Evolutionary conservation across 2,113 vertebrate genomes (phyloP).

Genomic region (Erinaceus europaeus): DNA sequence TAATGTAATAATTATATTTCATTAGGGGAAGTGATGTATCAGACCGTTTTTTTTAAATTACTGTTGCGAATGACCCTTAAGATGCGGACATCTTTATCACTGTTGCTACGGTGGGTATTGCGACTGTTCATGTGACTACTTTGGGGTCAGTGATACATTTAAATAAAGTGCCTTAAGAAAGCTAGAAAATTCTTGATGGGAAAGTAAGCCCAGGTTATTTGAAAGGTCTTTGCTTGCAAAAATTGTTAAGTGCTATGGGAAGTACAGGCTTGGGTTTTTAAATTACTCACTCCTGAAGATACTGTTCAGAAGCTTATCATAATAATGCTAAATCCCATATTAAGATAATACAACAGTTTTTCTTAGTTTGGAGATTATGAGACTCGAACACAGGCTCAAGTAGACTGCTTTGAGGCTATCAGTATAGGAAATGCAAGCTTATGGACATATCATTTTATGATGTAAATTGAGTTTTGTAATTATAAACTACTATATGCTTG

Average conservation of each 20-base stretch:
- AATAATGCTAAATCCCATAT: constrained; percentile 72
- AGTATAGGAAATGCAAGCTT: not conserved
- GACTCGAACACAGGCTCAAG: constrained; percentile 38
- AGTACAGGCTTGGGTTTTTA: constrained; percentile 34
- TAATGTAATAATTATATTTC: too few relatives aligned
- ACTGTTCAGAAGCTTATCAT: constrained; percentile 62
- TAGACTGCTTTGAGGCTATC: constrained; percentile 5
- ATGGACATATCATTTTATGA: not conserved
- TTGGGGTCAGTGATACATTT: not conserved
- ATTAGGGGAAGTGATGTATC: not conserved
- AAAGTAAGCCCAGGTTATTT: constrained; percentile 49
- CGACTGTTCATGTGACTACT: not conserved
- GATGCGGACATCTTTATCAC: not conserved
- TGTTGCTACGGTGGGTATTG: not conserved
- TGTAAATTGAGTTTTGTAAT: not conserved
- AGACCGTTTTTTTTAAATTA: too few relatives aligned
- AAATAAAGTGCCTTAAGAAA: not conserved
- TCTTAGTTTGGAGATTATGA: constrained; percentile 74
- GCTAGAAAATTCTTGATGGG: constrained; percentile 2
- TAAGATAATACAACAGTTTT: constrained; percentile 56
- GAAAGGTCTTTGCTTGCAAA: constrained; percentile 57
- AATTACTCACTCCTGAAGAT: constrained; percentile 60
- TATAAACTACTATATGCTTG: constrained; percentile 5
- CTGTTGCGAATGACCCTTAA: not conserved
- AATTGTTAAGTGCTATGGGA: constrained; percentile 26